Evolutionary conservation across 2,113 vertebrate species (phyloP), one percentile per base, ranked within the genome.

Genomic region (Lampris megalopsis): DNA sequence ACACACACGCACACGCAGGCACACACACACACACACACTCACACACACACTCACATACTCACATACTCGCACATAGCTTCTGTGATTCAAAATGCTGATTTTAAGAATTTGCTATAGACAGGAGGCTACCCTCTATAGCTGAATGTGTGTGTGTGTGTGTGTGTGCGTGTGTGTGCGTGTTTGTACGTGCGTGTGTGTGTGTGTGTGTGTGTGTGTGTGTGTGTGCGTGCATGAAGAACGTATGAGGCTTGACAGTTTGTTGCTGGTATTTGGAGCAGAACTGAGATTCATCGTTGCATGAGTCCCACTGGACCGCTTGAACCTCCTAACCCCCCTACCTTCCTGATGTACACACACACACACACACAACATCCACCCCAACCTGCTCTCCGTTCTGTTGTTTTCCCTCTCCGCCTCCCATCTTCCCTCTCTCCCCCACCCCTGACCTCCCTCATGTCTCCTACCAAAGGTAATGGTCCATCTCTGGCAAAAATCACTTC

Each of bases 201-300:
- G 62, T 9, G 62, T 48, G 62, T 35, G 62, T 36, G 62, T 48
- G 62, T 35, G 42, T 36, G 42, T 48, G 43, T 48, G 62, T 36
- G n/a, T 74, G 45, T 45, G 53, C 62, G 24, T 35, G n/a, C 40
- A 50, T 54, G 63, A 11, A 0, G 56, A 47, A 1, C 53, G 52
- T 66, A 48, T 72, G 54, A 59, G 75, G 56, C 65, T 35, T 83
- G 80, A 79, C 80, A 65, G 74, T 85, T 81, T 85, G 85, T 74
- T 77, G 73, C 80, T 71, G 63, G 78, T 75, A 71, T 87, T 72
- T 79, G 71, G 58, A 86, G 68, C 79, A 63, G 68, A 81, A 85
- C 77, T 3, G 35, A 73, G 81, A 71, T 9, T 76, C 24, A 24
- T 24, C 24, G 24, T 24, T 24, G 24, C 24, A 24, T 24, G 24